phyloP scores from a whole-genome alignment of 2,797 vertebrate species.

The Pseudomugil gertrudae region DNA sequence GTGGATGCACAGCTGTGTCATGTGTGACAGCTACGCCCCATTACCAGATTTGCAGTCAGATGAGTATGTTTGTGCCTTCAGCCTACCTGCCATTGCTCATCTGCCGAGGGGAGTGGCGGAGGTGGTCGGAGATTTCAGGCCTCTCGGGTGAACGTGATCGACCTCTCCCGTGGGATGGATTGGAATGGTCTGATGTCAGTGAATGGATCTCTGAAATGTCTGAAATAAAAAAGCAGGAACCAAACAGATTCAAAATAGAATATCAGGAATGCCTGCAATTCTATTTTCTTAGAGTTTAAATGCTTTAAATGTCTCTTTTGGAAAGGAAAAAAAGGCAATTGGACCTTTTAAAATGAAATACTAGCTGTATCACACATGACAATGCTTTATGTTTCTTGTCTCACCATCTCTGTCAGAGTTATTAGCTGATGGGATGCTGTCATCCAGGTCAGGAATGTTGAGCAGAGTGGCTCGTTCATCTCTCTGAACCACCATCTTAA shows the following conservation, averaged over 20 bases:
- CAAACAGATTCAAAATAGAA: neutral
- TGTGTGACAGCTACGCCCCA: conserved; percentile 37
- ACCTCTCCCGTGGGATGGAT: conserved; percentile 90
- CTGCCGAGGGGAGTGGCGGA: conserved; percentile 92
- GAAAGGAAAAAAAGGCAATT: neutral
- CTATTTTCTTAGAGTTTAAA: neutral
- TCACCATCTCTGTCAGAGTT: conserved; percentile 97
- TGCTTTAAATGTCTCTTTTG: neutral
- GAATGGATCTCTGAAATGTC: conserved; percentile 99
- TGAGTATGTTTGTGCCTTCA: conserved; percentile 10
- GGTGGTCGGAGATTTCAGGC: conserved; percentile 90
- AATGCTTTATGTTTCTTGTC: conserved; percentile 32
- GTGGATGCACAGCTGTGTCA: conserved; percentile 34
- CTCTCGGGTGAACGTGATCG: conserved; percentile 93
- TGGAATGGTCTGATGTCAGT: conserved; percentile 97
- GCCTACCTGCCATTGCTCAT: conserved; percentile 95
- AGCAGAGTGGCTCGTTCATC: conserved; percentile 93
- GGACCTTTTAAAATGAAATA: neutral
- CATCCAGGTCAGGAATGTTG: conserved; percentile 96
- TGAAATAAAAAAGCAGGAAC: conserved; percentile 67
- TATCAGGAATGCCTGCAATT: neutral
- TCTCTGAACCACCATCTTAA: conserved; percentile 98
- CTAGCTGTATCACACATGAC: neutral
- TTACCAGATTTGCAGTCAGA: conserved; percentile 36
- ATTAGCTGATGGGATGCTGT: conserved; percentile 96